These are phyloP conservation scores for Apamea anceps DNA, from an alignment of 2,888 invertebrate species.

Conservation along the genomic window DNA sequence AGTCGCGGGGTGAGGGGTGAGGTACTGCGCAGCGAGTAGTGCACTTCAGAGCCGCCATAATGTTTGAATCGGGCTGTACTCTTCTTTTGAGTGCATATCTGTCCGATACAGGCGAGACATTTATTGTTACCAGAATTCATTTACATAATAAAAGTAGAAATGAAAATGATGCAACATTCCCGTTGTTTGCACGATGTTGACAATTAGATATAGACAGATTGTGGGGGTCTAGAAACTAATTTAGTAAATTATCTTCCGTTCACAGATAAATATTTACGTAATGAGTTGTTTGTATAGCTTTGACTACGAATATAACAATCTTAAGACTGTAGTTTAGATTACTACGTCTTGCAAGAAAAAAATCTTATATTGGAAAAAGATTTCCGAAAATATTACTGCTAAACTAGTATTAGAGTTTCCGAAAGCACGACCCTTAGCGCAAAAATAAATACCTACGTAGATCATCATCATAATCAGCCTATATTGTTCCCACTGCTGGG, in stretches of 20 bases:
- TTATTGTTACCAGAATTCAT: background rate
- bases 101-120: background rate
- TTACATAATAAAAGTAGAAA: background rate
- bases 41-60: too few relatives aligned
- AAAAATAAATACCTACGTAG: too few relatives aligned
- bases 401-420: background rate
- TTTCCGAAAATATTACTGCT: background rate
- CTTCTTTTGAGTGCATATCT: background rate
- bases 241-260: conserved; percentile 10
- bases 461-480: too few relatives aligned
- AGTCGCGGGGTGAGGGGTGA: too few relatives aligned
- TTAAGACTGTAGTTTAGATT: background rate
- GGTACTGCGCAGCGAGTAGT: too few relatives aligned
- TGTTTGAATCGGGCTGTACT: background rate
- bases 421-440: background rate
- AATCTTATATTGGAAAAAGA: background rate
- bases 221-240: conserved; percentile 21
- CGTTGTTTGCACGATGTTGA: conserved; percentile 14
- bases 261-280: background rate
- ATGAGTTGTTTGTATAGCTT: background rate
- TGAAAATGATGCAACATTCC: conserved; percentile 36
- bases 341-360: background rate
- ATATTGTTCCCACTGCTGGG: too few relatives aligned
- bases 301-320: background rate
- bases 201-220: conserved; percentile 4